Percentiles rank a stretch among this genome's conserved stretches.
These are phyloP conservation scores for Eurosta solidaginis DNA, from an alignment of 1,140 invertebrate species.

Conservation along the genomic window DNA sequence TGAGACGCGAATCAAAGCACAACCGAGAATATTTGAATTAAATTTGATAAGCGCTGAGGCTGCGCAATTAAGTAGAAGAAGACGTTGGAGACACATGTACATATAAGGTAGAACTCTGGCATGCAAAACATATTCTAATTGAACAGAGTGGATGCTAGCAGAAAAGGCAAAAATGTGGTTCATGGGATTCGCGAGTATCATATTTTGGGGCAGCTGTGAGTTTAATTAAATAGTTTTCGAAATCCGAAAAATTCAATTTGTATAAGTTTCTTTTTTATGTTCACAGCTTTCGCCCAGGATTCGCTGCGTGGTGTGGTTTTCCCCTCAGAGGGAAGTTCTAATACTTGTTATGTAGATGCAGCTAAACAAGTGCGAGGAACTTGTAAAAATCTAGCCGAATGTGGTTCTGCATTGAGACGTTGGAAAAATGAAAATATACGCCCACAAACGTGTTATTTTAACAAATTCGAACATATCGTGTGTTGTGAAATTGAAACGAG, in stretches of 20 bases:
- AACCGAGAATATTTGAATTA: background rate
- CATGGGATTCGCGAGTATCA: too few species aligned
- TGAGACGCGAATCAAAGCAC: background rate
- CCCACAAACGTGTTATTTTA: conserved; percentile 54
- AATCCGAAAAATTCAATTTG: too few species aligned
- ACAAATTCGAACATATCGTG: conserved; percentile 52
- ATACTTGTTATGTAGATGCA: conserved; percentile 42
- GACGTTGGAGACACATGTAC: background rate
- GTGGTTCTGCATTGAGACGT: conserved; percentile 39
- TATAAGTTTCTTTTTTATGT: background rate
- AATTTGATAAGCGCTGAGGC: background rate
- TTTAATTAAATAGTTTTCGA: too few species aligned
- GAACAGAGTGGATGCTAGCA: too few species aligned
- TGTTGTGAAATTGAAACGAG: conserved; percentile 42
- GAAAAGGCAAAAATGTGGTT: too few species aligned
- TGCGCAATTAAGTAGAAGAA: background rate
- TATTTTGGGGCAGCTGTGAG: too few species aligned
- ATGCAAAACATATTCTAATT: too few species aligned
- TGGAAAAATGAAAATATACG: conserved; percentile 39
- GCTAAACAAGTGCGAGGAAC: conserved; percentile 32
- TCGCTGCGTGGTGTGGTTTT: conserved; percentile 46
- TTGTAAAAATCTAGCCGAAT: conserved; percentile 46
- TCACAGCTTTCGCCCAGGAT: conserved; percentile 37
- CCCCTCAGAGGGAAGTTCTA: conserved; percentile 40
- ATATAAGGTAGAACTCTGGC: background rate